Evolutionary conservation across 2,888 invertebrate species (phyloP), one percentile per base, ranked within the genome.

Genomic region (Stenichneumon culpator): DNA sequence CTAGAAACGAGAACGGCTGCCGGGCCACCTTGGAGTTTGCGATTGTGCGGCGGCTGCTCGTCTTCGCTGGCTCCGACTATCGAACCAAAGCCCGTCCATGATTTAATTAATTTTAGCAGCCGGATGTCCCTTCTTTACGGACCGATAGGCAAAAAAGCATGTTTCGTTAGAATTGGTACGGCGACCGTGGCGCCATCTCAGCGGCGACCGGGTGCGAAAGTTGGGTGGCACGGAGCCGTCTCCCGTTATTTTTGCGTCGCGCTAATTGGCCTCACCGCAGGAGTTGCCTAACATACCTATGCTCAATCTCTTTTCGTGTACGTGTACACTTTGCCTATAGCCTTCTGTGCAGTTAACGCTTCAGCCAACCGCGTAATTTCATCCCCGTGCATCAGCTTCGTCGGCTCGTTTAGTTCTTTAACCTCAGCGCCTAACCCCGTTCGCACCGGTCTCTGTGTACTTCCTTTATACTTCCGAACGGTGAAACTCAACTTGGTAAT

Each of bases 401-500:
- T 68, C 68, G 65, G 50, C 78, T 69, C 81, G 69, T 82, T 84
- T 79, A 54, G 69, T 81, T 82, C 78, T 84, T 84, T 73, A 81
- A 84, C 81, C 78, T 83, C 72, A 50, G 39, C 28, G 16, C 44
- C 9, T 57, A 67, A 36, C 67, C 50, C 39, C 79, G 52, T 19
- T 50, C 39, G 74, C 28, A 47, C 44, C 14, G 44, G 47, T 39
- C 57, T 19, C 68, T 52, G 28, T 32, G 19, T 19, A 25, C 36
- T 69, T 57, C 50, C 36, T 63, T 32, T 22, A 63, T 72, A 52
- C 16, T 52, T 69, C 32, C 39, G 50, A 44, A 69, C 69, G 80
- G 73, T 63, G 67, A 78, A 78, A 80, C 80, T 84, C 72, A 52
- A 73, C 81, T 68, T 69, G 74, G 84, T 84, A 84, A 84, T 82